phyloP scores from a whole-genome alignment of 2,113 vertebrate genomes.

The Gallinago jamesoni region DNA sequence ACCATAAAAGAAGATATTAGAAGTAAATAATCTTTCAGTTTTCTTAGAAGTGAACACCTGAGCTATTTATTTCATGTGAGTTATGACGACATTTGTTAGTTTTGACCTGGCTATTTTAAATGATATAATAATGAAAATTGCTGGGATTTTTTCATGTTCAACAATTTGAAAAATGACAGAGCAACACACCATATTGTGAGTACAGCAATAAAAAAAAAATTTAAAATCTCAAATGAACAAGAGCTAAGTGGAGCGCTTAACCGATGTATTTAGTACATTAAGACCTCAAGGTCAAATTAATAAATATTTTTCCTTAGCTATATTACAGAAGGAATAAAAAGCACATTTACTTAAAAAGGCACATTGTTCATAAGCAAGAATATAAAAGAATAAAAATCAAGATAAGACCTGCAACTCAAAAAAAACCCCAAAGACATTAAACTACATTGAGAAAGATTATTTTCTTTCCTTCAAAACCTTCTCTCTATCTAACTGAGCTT shows the following conservation, averaged over 20 bases:
- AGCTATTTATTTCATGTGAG: not conserved
- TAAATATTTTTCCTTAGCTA: not conserved
- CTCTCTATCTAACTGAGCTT: not conserved
- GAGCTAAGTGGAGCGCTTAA: not conserved
- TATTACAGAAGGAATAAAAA: not conserved
- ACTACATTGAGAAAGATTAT: not conserved
- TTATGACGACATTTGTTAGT: not conserved
- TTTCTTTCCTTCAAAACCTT: not conserved
- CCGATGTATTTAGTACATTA: not conserved
- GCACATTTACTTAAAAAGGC: not conserved
- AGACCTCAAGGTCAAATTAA: not conserved
- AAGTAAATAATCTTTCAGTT: not conserved
- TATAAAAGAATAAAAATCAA: not conserved
- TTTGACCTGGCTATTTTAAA: not conserved
- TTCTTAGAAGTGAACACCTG: not conserved
- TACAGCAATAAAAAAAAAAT: constrained; percentile 1
- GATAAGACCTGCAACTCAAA: not conserved
- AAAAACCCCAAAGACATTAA: not conserved
- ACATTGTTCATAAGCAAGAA: not conserved
- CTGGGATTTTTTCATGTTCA: not conserved
- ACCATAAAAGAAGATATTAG: not conserved
- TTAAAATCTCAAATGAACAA: not conserved
- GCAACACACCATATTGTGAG: not conserved
- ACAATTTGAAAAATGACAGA: not conserved
- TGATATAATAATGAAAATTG: not conserved